phyloP scores from a whole-genome alignment of 1,140 invertebrate species.

The Vollenhovia emeryi region DNA sequence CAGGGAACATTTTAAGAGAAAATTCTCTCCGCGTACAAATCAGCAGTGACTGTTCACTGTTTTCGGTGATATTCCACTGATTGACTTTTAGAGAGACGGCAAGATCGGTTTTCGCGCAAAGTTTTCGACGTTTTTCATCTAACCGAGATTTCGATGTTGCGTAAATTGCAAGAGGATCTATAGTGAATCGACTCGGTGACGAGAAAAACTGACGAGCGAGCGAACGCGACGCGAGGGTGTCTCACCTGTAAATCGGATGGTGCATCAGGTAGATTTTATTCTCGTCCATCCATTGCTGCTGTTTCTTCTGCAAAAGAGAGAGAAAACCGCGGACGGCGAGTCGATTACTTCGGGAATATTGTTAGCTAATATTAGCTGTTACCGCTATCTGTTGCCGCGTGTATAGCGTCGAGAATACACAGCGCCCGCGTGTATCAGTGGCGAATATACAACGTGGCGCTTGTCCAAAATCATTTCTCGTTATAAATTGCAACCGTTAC shows the following conservation, averaged over 20 bases:
- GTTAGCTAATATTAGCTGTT: constrained; percentile 12
- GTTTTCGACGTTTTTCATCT: neutral
- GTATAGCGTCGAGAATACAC: constrained; percentile 36
- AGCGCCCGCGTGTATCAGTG: constrained; percentile 26
- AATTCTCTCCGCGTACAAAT: too few relatives aligned
- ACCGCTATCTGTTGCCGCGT: neutral
- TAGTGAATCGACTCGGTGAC: neutral
- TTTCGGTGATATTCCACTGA: too few relatives aligned
- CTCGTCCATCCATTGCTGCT: constrained; percentile 91
- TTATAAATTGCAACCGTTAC: constrained; percentile 57
- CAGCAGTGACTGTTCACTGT: too few relatives aligned
- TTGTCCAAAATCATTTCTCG: constrained; percentile 57
- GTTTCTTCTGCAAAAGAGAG: constrained; percentile 89
- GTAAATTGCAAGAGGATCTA: neutral
- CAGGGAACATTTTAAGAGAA: too few relatives aligned
- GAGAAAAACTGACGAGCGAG: neutral
- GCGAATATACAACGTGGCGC: constrained; percentile 47
- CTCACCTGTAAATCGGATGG: constrained; percentile 97
- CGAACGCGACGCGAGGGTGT: neutral
- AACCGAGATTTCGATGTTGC: neutral
- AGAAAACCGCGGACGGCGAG: constrained; percentile 36
- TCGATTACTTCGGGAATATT: constrained; percentile 51
- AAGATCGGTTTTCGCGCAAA: neutral
- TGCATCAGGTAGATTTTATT: constrained; percentile 93
- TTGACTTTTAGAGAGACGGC: too few relatives aligned